These are phyloP conservation scores for Eupithecia subfuscata DNA, from an alignment of 2,888 invertebrate genomes.

Conservation along the genomic window DNA sequence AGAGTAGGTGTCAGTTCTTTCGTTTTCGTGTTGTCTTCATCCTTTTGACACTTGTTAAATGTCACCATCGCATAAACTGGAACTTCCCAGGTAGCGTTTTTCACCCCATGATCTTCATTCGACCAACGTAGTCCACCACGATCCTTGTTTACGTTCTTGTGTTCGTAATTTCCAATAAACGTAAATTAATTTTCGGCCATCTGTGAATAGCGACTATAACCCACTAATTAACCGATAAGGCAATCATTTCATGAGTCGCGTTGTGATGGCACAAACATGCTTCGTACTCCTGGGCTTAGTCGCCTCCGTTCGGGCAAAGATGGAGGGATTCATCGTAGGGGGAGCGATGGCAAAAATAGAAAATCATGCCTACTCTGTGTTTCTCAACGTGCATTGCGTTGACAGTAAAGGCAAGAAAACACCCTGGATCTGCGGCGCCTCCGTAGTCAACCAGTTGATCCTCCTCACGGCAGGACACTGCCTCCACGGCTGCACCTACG, in stretches of 20 bases:
- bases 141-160: not conserved
- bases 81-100: not conserved
- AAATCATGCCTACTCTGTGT: slow-evolving; percentile 40
- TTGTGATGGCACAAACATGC: slow-evolving; percentile 19
- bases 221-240: slow-evolving; percentile 20
- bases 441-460: slow-evolving; percentile 44
- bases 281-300: slow-evolving; percentile 16
- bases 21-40: not conserved
- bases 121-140: not conserved
- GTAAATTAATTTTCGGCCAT: slow-evolving; percentile 14
- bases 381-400: slow-evolving; percentile 32
- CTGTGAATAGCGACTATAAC: slow-evolving; percentile 22
- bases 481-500: not conserved
- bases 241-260: slow-evolving; percentile 8
- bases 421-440: slow-evolving; percentile 43
- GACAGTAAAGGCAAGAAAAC: not conserved
- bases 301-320: slow-evolving; percentile 16
- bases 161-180: not conserved
- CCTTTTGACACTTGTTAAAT: not conserved
- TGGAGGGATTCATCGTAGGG: slow-evolving; percentile 42
- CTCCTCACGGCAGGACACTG: slow-evolving; percentile 35
- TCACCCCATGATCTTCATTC: not conserved
- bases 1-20: too few species aligned
- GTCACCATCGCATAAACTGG: not conserved
- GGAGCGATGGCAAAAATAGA: slow-evolving; percentile 32